Evolutionary conservation across 2,888 invertebrate species (phyloP).

Genomic region (Spatulosminthurus flaviceps): DNA sequence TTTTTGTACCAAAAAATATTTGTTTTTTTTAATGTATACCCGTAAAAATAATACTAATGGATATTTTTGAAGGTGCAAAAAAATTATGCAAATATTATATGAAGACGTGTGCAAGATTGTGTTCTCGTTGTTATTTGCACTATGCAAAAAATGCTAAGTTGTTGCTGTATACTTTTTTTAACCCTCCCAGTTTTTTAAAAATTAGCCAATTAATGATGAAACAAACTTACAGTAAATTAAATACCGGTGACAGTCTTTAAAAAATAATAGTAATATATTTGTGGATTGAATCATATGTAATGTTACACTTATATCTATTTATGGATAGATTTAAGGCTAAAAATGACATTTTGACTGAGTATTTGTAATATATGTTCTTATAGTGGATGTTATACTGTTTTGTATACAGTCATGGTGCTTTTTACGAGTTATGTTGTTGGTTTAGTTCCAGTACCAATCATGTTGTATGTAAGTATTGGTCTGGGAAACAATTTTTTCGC

Average conservation of each 20-base stretch:
- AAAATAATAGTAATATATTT: neutral
- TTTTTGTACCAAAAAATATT: neutral
- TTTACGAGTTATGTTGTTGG: neutral
- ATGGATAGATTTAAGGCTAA: neutral
- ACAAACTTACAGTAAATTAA: neutral
- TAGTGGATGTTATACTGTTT: conserved; percentile 13
- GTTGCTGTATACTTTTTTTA: too few relatives aligned
- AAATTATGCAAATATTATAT: neutral
- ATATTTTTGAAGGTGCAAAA: neutral
- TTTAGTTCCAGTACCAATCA: neutral
- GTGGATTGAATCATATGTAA: neutral
- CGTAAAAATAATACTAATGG: too few relatives aligned
- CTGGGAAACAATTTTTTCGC: neutral
- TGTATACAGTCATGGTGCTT: conserved; percentile 8
- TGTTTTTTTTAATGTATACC: neutral
- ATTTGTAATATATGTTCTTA: neutral
- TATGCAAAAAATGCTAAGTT: too few relatives aligned
- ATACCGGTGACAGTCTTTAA: neutral
- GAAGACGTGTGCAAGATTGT: too few relatives aligned
- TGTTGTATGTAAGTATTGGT: neutral
- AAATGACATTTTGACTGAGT: conserved; percentile 11
- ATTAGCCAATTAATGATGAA: too few relatives aligned
- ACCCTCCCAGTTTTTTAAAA: too few relatives aligned
- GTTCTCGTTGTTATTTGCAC: too few relatives aligned
- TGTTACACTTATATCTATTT: neutral